Percentiles rank a stretch among this genome's conserved stretches.
phyloP scores from a whole-genome alignment of 2,797 vertebrate genomes.

The Tokudaia muenninki region DNA sequence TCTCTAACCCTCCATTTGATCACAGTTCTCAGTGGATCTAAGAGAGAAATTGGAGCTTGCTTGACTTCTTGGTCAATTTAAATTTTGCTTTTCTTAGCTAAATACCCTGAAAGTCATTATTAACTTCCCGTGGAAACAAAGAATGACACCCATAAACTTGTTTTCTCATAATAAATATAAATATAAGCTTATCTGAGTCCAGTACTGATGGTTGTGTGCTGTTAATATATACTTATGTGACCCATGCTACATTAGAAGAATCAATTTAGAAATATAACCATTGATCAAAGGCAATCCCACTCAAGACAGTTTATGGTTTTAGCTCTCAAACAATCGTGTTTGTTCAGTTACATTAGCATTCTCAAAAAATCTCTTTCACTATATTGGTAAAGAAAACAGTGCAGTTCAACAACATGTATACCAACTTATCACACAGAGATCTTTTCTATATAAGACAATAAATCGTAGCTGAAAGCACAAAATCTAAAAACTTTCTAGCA shows the following conservation, averaged over 20 bases:
- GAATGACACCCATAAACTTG: constrained; percentile 60
- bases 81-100: constrained; percentile 64
- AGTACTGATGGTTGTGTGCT: constrained; percentile 40
- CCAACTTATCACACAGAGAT: constrained; percentile 27
- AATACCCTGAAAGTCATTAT: constrained; percentile 54
- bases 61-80: constrained; percentile 61
- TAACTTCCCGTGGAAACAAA: constrained; percentile 62
- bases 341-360: constrained; percentile 42
- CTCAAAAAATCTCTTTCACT: neutral
- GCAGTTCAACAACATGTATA: constrained; percentile 31
- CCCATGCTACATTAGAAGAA: constrained; percentile 45
- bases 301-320: constrained; percentile 63
- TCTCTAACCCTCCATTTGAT: constrained; percentile 55
- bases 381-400: constrained; percentile 52
- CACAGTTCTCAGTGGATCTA: constrained; percentile 13
- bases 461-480: constrained; percentile 32
- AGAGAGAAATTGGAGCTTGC: constrained; percentile 21
- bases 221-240: constrained; percentile 59
- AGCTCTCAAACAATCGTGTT: constrained; percentile 49
- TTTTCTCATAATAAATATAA: constrained; percentile 43
- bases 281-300: constrained; percentile 56
- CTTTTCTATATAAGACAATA: constrained; percentile 56
- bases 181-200: constrained; percentile 36
- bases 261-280: constrained; percentile 68
- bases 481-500: constrained; percentile 56